Evolutionary conservation across 2,113 vertebrate species (phyloP).

Genomic region (Ctenomys sociabilis): DNA sequence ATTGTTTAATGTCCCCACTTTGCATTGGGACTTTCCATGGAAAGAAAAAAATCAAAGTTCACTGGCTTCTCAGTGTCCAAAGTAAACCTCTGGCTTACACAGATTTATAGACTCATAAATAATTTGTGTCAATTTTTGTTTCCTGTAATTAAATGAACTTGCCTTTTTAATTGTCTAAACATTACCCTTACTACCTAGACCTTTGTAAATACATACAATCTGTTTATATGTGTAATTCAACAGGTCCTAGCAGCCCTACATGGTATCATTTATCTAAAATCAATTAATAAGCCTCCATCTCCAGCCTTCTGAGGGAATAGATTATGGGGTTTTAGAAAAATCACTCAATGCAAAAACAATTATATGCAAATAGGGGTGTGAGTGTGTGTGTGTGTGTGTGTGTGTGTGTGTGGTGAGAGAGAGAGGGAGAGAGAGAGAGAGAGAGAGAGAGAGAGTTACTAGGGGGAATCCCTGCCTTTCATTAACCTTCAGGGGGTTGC

Average conservation of each 20-base stretch:
- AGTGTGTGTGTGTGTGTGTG: not conserved
- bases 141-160: not conserved
- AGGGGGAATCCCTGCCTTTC: not conserved
- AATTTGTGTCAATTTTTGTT: not conserved
- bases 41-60: constrained; percentile 64
- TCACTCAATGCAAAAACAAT: not conserved
- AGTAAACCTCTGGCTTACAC: constrained; percentile 37
- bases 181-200: not conserved
- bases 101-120: not conserved
- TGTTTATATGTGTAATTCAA: not conserved
- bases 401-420: not conserved
- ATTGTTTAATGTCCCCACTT: constrained; percentile 71
- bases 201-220: not conserved
- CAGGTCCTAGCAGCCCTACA: not conserved
- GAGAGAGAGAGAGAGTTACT: not conserved
- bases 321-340: not conserved
- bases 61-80: constrained; percentile 25
- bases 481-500: not conserved
- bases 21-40: not conserved
- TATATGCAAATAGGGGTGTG: not conserved
- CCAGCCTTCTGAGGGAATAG: not conserved
- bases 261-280: constrained; percentile 7
- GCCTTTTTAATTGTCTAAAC: not conserved
- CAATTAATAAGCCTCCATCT: not conserved
- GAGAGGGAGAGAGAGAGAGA: too few species aligned